Evolutionary conservation across 37 sponge, comb jelly and placozoan genomes (phyloP).

Genomic region (Cliona cf. orientalis): DNA sequence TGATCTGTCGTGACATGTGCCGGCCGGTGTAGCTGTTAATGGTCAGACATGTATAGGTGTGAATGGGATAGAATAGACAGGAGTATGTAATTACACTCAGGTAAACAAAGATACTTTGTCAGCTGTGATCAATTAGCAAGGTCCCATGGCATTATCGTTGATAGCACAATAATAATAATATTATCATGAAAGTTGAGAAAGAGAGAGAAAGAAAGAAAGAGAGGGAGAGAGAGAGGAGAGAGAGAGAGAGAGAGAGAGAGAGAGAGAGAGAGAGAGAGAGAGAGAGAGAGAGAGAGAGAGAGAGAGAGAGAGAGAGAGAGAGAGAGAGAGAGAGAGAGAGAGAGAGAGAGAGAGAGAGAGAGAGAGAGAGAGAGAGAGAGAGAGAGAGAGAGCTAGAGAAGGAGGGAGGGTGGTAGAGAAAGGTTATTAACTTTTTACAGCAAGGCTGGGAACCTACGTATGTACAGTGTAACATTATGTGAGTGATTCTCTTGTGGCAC

Average conservation of each 20-base stretch:
- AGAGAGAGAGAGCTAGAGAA: no score
- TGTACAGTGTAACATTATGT: no score
- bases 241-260: conserved; percentile 26
- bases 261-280: conserved; percentile 23
- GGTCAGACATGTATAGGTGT: neutral
- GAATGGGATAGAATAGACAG: no score
- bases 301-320: conserved; percentile 7
- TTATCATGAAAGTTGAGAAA: neutral
- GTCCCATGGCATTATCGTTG: neutral
- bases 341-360: conserved; percentile 24
- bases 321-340: conserved; percentile 6
- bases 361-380: conserved; percentile 24
- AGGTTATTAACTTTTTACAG: no score
- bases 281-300: conserved; percentile 1
- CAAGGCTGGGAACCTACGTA: no score
- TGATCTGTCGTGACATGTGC: neutral
- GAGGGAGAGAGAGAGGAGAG: conserved; percentile 23
- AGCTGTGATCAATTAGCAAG: neutral
- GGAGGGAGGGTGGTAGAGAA: no score
- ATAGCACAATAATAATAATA: neutral
- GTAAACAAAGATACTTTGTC: neutral
- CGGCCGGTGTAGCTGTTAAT: neutral
- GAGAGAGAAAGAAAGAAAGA: neutral
- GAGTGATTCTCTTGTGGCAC: no score
- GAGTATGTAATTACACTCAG: no score